These are phyloP conservation scores for Agrotis segetum DNA, from an alignment of 2,888 invertebrate genomes.

Conservation along the genomic window DNA sequence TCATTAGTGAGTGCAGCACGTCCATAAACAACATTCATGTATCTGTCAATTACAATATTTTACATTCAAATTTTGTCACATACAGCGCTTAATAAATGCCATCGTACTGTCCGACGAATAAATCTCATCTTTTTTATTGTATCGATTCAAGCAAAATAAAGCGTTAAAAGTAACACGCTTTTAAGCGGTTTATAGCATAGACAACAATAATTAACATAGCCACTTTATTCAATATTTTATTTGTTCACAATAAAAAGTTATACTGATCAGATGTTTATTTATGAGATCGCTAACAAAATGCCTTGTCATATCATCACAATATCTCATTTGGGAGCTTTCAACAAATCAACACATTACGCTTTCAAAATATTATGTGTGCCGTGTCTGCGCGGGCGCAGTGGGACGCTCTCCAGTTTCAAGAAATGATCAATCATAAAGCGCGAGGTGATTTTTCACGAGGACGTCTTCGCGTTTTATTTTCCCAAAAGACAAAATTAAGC, in stretches of 20 bases:
- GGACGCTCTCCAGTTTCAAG: conserved; percentile 80
- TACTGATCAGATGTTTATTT: conserved; percentile 63
- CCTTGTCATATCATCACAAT: conserved; percentile 76
- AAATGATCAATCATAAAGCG: conserved; percentile 90
- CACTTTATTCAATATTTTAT: conserved; percentile 27
- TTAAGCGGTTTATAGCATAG: conserved; percentile 55
- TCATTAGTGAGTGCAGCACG: conserved; percentile 66
- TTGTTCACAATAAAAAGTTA: conserved; percentile 45
- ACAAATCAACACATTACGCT: conserved; percentile 86
- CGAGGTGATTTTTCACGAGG: conserved; percentile 88
- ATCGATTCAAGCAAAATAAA: background rate
- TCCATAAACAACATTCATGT: conserved; percentile 67
- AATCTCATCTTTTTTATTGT: conserved; percentile 48
- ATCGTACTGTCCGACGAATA: conserved; percentile 39
- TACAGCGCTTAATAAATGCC: conserved; percentile 67
- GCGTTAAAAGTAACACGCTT: conserved; percentile 47
- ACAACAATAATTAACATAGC: conserved; percentile 29
- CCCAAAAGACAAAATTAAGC: conserved; percentile 84
- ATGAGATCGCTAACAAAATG: conserved; percentile 65
- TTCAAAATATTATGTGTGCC: conserved; percentile 76
- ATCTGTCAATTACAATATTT: conserved; percentile 69
- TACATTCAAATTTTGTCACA: conserved; percentile 66
- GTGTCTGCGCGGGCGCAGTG: conserved; percentile 60
- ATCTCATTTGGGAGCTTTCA: conserved; percentile 79
- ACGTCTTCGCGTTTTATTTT: conserved; percentile 85